Percentiles rank a stretch among this genome's conserved stretches.
Evolutionary conservation across 1,140 invertebrate genomes (phyloP).

Genomic region (Muscidifurax raptorellus): DNA sequence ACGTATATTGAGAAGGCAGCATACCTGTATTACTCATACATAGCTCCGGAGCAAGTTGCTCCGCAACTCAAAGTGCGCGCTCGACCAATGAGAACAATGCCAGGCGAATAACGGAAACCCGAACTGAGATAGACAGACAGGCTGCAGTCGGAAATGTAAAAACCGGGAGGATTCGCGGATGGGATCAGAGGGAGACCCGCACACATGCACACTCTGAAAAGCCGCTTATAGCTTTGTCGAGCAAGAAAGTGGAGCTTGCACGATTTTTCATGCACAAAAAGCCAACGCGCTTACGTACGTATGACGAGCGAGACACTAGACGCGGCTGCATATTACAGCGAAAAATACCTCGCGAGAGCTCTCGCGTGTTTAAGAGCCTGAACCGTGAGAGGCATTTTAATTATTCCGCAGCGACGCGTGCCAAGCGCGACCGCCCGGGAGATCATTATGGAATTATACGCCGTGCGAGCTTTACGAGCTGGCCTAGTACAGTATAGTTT

Average conservation of each 20-base stretch:
- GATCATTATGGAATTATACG: conserved; percentile 20
- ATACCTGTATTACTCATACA: not conserved
- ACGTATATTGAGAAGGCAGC: not conserved
- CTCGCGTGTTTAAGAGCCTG: conserved; percentile 17
- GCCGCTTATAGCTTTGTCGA: conserved; percentile 19
- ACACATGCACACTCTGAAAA: not conserved
- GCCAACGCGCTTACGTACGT: not conserved
- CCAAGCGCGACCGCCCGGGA: not conserved
- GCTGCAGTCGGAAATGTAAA: not conserved
- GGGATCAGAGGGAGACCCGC: not conserved
- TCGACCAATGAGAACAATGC: conserved; percentile 29
- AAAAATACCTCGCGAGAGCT: not conserved
- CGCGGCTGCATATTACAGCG: not conserved
- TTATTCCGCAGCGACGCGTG: conserved; percentile 10
- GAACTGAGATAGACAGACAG: not conserved
- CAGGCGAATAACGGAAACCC: not conserved
- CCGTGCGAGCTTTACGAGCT: not conserved
- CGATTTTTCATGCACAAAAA: not conserved
- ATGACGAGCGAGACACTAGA: not conserved
- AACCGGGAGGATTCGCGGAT: conserved; percentile 16
- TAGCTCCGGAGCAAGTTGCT: not conserved
- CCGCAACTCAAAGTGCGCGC: not conserved
- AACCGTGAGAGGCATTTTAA: conserved; percentile 20
- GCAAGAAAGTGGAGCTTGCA: conserved; percentile 21
- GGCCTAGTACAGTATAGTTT: not conserved